Conservation (phyloP, 2,888 invertebrate genomes). For the Lingula anatina region DNA sequence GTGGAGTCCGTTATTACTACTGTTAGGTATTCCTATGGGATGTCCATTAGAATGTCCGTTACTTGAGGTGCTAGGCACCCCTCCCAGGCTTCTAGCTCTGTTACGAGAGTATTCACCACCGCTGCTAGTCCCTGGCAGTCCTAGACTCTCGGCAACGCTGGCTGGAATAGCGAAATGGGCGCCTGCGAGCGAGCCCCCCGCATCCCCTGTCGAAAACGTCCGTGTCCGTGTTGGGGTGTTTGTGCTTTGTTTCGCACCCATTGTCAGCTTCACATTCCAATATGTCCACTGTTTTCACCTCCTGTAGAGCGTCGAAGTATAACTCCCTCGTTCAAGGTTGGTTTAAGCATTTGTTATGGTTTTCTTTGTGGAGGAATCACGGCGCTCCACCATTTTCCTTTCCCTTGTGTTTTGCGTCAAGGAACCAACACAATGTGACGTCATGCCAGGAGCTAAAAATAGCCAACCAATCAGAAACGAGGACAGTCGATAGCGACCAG, state of each 20-base stretch:
- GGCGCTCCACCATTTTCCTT: conserved; percentile 2
- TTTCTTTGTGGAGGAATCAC: background rate
- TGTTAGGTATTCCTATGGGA: conserved; percentile 36
- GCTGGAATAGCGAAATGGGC: conserved; percentile 26
- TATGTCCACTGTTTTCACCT: no score
- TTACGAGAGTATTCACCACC: no score
- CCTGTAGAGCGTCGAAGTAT: no score
- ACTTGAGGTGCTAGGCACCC: conserved; percentile 29
- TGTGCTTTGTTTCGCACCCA: conserved; percentile 45
- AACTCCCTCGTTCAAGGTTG: no score
- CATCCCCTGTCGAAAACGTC: conserved; percentile 35
- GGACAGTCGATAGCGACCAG: no score
- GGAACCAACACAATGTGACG: no score
- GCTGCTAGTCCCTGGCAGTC: no score
- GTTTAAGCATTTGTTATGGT: no score
- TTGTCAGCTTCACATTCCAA: conserved; percentile 12
- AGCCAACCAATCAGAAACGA: no score
- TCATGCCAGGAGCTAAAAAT: no score
- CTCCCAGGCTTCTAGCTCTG: conserved; percentile 39
- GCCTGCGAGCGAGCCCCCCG: conserved; percentile 20
- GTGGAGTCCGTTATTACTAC: no score
- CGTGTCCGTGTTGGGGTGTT: conserved; percentile 31
- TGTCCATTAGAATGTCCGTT: conserved; percentile 19
- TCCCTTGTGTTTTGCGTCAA: no score
- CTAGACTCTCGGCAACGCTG: conserved; percentile 17